phyloP scores from a whole-genome alignment of 2,113 vertebrate genomes.

The Elaphurus davidianus region DNA sequence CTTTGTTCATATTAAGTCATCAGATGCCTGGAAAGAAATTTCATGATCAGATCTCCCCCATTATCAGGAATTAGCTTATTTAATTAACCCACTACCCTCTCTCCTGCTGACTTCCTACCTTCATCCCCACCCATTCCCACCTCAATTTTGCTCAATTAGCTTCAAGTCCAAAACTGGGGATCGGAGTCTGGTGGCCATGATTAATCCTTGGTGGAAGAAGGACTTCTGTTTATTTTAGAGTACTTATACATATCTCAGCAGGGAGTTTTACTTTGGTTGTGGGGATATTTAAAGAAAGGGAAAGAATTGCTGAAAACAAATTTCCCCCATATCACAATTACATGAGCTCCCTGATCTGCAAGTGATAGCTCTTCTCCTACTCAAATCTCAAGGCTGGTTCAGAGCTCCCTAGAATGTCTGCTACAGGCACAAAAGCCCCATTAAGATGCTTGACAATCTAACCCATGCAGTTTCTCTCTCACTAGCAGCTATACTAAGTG shows the following conservation, averaged over 20 bases:
- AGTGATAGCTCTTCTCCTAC: not conserved
- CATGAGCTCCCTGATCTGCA: not conserved
- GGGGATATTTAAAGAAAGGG: not conserved
- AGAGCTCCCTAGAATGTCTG: not conserved
- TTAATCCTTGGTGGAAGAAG: not conserved
- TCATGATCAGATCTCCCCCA: not conserved
- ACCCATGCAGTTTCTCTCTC: conserved; percentile 18
- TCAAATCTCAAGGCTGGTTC: not conserved
- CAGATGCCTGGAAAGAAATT: not conserved
- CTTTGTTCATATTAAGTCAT: not conserved
- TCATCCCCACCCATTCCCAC: not conserved
- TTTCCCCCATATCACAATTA: not conserved
- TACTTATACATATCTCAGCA: not conserved
- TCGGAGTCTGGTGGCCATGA: not conserved
- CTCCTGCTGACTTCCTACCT: not conserved
- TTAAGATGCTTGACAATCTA: conserved; percentile 30
- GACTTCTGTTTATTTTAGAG: not conserved
- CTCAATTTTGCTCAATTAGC: not conserved
- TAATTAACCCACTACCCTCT: not conserved
- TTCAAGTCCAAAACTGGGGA: not conserved
- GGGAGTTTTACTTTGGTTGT: not conserved
- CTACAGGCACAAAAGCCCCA: not conserved
- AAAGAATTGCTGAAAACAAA: not conserved
- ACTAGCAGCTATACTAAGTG: conserved; percentile 57
- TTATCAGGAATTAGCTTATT: not conserved